Evolutionary conservation across 2,113 vertebrate species (phyloP).

Genomic region (Corvus moneduloides): DNA sequence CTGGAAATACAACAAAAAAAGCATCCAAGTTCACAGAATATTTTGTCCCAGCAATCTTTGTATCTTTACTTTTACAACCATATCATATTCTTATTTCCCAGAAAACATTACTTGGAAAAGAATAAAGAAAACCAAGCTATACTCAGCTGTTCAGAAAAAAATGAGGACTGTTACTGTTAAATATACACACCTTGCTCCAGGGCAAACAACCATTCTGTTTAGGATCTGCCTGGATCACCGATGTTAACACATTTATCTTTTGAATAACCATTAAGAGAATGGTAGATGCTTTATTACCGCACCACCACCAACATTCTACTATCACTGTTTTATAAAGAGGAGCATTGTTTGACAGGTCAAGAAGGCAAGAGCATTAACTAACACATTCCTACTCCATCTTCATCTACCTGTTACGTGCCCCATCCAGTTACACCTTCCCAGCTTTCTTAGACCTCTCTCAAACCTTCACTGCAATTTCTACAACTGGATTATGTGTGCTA

Average conservation of each 20-base stretch:
- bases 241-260: neutral
- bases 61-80: neutral
- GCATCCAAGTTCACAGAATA: neutral
- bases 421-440: neutral
- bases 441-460: neutral
- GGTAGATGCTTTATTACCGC: neutral
- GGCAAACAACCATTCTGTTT: neutral
- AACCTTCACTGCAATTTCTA: neutral
- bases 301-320: neutral
- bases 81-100: neutral
- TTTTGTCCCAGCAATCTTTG: neutral
- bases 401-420: neutral
- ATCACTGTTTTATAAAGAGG: neutral
- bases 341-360: neutral
- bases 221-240: neutral
- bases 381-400: neutral
- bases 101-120: neutral
- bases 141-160: neutral
- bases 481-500: neutral
- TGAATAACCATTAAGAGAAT: neutral
- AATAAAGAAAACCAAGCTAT: neutral
- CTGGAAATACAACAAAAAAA: slow-evolving; percentile 69
- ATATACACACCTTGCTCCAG: neutral
- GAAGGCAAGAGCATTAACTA: neutral
- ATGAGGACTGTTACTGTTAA: neutral